Base-by-base conservation (phyloP, 1,140 invertebrate genomes). In the Hycleus cichorii region DNA sequence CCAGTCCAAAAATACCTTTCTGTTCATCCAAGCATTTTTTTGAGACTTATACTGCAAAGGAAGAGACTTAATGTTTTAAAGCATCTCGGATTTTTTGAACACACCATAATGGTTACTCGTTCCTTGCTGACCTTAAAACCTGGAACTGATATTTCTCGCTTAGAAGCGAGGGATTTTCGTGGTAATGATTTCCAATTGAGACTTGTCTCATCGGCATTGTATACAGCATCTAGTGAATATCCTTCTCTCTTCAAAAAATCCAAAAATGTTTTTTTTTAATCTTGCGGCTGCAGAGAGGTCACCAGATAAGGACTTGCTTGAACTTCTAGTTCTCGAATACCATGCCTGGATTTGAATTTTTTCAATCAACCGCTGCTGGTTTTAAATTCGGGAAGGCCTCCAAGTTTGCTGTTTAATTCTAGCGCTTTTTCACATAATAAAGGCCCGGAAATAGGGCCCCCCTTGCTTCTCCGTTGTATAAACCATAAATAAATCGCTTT, bases 121-220 rank as follows among this genome's bases (percentile, higher is more conserved):
- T 12, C 12, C 12, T 12, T 12, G 12, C 11, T 56, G 27, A 40
- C 8, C 26, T 26, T 43, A 26, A 45, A 45, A 52, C 10, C 52
- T 45, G 43, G 56, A 54, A 53, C 63, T 63, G 59, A 63, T 53
- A 65, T 65, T 60, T 72, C 66, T 25, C 56, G 47, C 49, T 64
- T 53, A 48, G 65, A 62, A 48, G 65, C 65, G 39, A 67, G 67
- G 49, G 69, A 73, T 49, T 66, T 69, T 25, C 45, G 64, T 44
- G 71, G 73, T 46, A 75, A 61, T 57, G 60, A 55, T 67, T 71
- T 72, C 68, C 66, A 75, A 66, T 57, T 64, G 10, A 75, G 59
- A 39, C 66, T 66, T 49, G 65, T 74, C 64, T 74, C 70, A 52
- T 75, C 72, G 1, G 66, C 69, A 45, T 75, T 74, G 52, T 72